Percentiles rank a stretch among this genome's conserved stretches.
Conservation (phyloP, 2,888 invertebrate genomes). For the Hyppa rectilinea region DNA sequence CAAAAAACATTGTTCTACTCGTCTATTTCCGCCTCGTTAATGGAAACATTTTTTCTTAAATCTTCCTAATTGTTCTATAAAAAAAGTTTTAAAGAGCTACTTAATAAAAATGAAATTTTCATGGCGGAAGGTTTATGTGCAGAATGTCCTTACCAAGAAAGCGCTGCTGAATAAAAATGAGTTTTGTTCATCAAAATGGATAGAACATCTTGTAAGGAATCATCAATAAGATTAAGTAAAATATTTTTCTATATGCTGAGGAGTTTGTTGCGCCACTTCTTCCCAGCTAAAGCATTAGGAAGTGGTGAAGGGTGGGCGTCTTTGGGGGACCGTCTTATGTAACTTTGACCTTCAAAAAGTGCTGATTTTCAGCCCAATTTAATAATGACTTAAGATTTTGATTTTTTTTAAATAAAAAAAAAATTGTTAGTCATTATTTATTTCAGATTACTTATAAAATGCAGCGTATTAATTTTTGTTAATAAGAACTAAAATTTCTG, state of each 20-base stretch:
- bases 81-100: conserved; percentile 31
- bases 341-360: too few species aligned
- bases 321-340: too few species aligned
- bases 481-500: background rate
- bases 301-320: too few species aligned
- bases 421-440: background rate
- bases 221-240: background rate
- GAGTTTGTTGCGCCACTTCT: too few species aligned
- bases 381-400: too few species aligned
- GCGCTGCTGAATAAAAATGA: conserved; percentile 25
- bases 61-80: conserved; percentile 5
- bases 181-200: background rate
- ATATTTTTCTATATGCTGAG: too few species aligned
- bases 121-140: conserved; percentile 2
- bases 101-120: conserved; percentile 30
- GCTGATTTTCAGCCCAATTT: too few species aligned
- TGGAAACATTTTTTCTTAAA: conserved; percentile 3
- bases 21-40: background rate
- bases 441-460: background rate
- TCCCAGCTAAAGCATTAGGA: too few species aligned
- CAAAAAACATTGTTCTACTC: background rate
- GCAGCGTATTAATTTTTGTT: fast-evolving
- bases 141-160: conserved; percentile 9
- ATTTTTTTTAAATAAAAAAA: too few species aligned
- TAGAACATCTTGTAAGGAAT: background rate